These are phyloP conservation scores for Dendrocincla fuliginosa DNA, from an alignment of 2,797 vertebrate genomes.

Conservation along the genomic window DNA sequence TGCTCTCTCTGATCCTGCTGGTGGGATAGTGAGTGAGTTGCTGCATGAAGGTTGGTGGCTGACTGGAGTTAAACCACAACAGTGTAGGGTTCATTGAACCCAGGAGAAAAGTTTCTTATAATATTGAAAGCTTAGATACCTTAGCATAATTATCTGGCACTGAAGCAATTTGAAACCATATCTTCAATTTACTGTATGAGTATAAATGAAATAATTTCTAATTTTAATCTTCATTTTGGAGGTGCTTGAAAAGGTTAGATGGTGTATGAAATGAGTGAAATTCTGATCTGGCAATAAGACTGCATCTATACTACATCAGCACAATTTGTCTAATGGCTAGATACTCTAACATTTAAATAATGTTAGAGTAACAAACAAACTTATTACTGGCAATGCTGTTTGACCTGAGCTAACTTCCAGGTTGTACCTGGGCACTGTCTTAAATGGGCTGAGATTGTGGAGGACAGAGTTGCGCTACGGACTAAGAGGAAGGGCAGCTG, in stretches of 20 bases:
- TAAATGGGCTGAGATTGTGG: neutral
- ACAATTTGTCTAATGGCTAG: neutral
- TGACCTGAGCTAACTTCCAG: neutral
- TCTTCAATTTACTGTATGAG: neutral
- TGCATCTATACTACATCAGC: neutral
- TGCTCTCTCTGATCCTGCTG: neutral
- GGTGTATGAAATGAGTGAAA: neutral
- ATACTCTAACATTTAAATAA: neutral
- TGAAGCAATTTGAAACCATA: neutral
- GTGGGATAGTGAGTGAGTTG: neutral
- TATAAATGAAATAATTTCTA: neutral
- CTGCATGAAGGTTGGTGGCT: neutral
- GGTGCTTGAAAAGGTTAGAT: neutral
- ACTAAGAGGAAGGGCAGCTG: neutral
- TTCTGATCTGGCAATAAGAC: neutral
- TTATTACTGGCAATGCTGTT: neutral
- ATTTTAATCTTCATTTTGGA: neutral
- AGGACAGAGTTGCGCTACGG: neutral
- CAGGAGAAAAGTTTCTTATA: neutral
- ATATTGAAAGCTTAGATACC: neutral
- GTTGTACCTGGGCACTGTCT: neutral
- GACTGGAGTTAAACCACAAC: neutral
- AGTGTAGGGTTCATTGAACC: neutral
- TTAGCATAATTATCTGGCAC: neutral
- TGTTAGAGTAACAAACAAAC: neutral